phyloP scores from a whole-genome alignment of 2,113 vertebrate genomes.

The Salvelinus alpinus region DNA sequence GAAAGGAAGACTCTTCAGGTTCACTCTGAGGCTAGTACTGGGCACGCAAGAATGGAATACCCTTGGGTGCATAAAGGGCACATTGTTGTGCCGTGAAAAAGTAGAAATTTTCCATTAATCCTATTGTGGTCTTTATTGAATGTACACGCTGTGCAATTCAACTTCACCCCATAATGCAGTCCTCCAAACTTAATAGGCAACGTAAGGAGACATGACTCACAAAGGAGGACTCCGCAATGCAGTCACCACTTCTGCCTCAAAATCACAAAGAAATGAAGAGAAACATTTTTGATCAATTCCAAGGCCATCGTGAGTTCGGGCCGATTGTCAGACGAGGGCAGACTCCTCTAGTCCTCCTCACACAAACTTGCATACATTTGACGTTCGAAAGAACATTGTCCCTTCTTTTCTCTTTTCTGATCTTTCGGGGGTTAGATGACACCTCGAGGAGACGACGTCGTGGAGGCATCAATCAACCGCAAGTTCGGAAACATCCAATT shows the following conservation, averaged over 20 bases:
- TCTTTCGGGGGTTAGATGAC: conserved; percentile 44
- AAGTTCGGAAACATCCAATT: conserved; percentile 69
- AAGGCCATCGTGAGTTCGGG: background rate
- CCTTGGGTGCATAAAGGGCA: conserved; percentile 71
- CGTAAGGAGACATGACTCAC: conserved; percentile 50
- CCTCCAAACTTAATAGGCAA: conserved; percentile 49
- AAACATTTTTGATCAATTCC: background rate
- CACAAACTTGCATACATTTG: background rate
- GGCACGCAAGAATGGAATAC: conserved; percentile 62
- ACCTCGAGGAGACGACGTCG: conserved; percentile 43
- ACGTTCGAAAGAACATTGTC: conserved; percentile 37
- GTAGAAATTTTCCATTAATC: conserved; percentile 64
- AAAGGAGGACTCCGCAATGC: conserved; percentile 40
- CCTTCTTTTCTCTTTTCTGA: conserved; percentile 27
- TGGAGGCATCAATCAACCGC: conserved; percentile 65
- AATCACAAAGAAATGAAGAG: no score
- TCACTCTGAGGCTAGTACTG: conserved; percentile 56
- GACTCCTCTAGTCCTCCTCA: background rate
- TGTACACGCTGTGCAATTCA: conserved; percentile 67
- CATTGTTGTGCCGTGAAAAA: conserved; percentile 68
- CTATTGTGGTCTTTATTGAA: conserved; percentile 59
- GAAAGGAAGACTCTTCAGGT: conserved; percentile 72
- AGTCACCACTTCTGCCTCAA: conserved; percentile 12
- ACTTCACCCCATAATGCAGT: conserved; percentile 59
- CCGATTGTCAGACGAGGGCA: background rate